A percentile compares a stretch with the other conserved stretches of the same genome.
These are phyloP conservation scores for Philotrypesis tridentata DNA, from an alignment of 1,140 invertebrate genomes.

Conservation along the genomic window DNA sequence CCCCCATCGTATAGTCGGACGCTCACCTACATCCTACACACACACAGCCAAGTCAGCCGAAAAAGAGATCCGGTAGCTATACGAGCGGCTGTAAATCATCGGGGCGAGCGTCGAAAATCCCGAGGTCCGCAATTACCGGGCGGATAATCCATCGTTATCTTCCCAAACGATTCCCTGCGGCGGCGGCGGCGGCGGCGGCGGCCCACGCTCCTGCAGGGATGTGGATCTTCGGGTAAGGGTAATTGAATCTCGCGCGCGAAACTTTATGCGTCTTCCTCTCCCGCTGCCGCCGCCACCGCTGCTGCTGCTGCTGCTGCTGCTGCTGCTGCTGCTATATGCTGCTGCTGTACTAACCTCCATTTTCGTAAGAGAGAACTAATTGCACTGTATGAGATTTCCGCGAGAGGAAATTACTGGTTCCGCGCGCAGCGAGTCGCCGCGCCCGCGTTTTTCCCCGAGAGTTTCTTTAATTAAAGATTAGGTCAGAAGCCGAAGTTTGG, in stretches of 20 bases:
- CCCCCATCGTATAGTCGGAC: background rate
- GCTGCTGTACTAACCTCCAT: conserved; percentile 4
- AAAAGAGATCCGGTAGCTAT: conserved; percentile 1
- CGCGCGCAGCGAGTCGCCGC: background rate
- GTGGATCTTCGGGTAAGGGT: background rate
- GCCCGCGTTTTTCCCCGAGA: conserved; percentile 1
- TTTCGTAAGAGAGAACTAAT: conserved; percentile 21
- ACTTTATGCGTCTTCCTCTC: conserved; percentile 30
- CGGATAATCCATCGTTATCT: conserved; percentile 41
- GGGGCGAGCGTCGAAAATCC: conserved; percentile 19
- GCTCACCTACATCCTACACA: background rate
- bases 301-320: too few relatives aligned
- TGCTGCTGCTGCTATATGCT: too few relatives aligned
- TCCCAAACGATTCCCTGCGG: background rate
- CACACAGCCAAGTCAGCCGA: background rate
- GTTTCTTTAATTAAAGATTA: conserved; percentile 38
- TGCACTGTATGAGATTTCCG: conserved; percentile 32
- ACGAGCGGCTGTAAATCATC: conserved; percentile 20
- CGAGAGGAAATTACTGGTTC: conserved; percentile 29
- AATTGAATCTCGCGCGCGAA: conserved; percentile 39
- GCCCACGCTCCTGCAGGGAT: background rate
- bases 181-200: too few relatives aligned
- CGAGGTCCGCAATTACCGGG: conserved; percentile 35
- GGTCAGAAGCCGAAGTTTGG: background rate
- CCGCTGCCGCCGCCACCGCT: too few relatives aligned